Evolutionary conservation across 92 coral and sea anemone genomes (phyloP).

Genomic region (Epizoanthus scotinus): DNA sequence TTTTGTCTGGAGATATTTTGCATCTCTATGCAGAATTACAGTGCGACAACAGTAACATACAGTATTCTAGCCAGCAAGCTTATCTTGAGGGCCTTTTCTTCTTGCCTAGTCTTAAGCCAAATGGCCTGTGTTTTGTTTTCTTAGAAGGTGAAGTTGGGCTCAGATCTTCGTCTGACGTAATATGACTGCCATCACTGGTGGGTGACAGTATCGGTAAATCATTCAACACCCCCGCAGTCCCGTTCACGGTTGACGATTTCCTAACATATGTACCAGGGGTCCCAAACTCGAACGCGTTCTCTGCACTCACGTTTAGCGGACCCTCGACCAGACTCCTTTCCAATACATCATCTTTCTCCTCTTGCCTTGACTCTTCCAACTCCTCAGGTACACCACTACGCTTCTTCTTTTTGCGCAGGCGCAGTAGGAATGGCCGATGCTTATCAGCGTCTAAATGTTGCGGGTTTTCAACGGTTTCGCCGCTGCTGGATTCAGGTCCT

Average conservation of each 20-base stretch:
- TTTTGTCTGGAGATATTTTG: not conserved
- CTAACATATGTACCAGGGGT: constrained; percentile 36
- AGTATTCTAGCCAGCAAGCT: not conserved
- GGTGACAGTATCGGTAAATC: constrained; percentile 27
- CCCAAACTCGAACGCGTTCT: constrained; percentile 43
- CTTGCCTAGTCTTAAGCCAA: constrained; percentile 16
- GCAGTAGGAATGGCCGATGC: constrained; percentile 31
- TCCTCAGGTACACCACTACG: constrained; percentile 19
- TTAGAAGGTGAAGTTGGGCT: constrained; percentile 25
- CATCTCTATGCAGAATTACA: not conserved
- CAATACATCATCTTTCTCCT: constrained; percentile 1
- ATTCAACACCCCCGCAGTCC: constrained; percentile 9
- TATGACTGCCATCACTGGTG: constrained; percentile 2
- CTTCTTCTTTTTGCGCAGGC: constrained; percentile 35
- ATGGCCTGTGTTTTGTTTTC: constrained; percentile 25
- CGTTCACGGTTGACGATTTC: constrained; percentile 28
- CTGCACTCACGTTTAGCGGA: constrained; percentile 33
- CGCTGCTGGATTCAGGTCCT: not conserved
- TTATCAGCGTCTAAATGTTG: constrained; percentile 4
- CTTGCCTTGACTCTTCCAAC: constrained; percentile 12
- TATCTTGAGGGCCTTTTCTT: constrained; percentile 17
- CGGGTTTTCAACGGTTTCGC: constrained; percentile 3
- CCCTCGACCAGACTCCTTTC: constrained; percentile 27
- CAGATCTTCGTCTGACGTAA: constrained; percentile 28
- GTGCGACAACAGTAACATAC: no score